phyloP scores from a whole-genome alignment of 2,113 vertebrate genomes.

The Podarcis cretensis region DNA sequence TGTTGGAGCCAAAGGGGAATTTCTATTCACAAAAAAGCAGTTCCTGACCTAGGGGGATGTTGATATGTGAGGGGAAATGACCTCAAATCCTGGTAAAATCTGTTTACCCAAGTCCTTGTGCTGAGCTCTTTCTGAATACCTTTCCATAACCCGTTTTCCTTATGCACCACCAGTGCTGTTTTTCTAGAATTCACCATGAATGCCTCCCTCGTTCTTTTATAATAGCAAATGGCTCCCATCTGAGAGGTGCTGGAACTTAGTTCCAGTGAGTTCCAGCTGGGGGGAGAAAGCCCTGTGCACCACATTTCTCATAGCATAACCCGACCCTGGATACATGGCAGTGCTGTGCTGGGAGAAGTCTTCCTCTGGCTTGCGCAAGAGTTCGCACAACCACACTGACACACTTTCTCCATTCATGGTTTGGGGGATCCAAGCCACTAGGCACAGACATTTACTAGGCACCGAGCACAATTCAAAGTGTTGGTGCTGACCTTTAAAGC shows the following conservation, averaged over 20 bases:
- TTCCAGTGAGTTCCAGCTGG: too few relatives aligned
- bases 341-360: neutral
- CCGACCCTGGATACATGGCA: neutral
- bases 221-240: too few relatives aligned
- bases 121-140: neutral
- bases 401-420: neutral
- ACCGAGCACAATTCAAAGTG: too few relatives aligned
- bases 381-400: neutral
- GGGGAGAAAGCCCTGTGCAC: too few relatives aligned
- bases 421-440: neutral
- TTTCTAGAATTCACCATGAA: too few relatives aligned
- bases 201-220: too few relatives aligned
- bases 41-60: neutral
- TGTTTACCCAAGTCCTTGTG: neutral
- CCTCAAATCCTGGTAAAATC: neutral
- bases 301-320: neutral
- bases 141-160: neutral
- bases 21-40: neutral
- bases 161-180: too few relatives aligned
- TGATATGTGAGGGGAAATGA: neutral
- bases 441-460: neutral
- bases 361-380: neutral
- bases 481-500: too few relatives aligned
- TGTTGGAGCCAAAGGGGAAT: neutral
- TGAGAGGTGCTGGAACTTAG: too few relatives aligned